phyloP scores from a whole-genome alignment of 1,140 invertebrate species.

The Neodiprion lecontei region DNA sequence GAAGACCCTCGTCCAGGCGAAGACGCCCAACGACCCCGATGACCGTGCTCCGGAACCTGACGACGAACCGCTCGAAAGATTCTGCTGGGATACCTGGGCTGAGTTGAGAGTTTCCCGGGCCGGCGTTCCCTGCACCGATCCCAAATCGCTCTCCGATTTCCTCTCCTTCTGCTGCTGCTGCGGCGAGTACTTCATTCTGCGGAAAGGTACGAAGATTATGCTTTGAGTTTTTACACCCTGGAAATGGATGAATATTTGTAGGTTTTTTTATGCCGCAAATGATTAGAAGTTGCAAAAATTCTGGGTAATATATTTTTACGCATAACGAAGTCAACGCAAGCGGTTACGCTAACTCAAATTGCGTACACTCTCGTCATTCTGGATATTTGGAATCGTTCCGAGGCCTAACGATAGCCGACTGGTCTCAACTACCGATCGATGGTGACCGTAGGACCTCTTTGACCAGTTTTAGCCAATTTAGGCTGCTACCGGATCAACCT shows the following conservation, averaged over 20 bases:
- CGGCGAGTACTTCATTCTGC: slow-evolving; percentile 58
- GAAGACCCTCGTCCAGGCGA: slow-evolving; percentile 60
- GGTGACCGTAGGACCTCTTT: neutral
- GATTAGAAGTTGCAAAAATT: too few species aligned
- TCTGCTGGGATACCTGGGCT: slow-evolving; percentile 25
- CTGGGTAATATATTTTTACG: too few species aligned
- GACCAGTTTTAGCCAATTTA: neutral
- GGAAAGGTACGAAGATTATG: slow-evolving; percentile 18
- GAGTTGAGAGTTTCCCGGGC: slow-evolving; percentile 23
- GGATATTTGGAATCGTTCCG: too few species aligned
- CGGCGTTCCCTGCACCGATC: slow-evolving; percentile 46
- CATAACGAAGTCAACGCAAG: too few species aligned
- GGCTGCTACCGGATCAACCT: neutral
- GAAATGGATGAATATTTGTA: neutral
- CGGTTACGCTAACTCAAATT: too few species aligned
- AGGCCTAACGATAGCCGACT: too few species aligned
- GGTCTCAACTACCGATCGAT: too few species aligned
- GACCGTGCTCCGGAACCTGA: slow-evolving; percentile 23
- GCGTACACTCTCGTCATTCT: too few species aligned
- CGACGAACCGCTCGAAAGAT: slow-evolving; percentile 27
- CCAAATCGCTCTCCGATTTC: slow-evolving; percentile 55
- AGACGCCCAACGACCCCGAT: slow-evolving; percentile 48
- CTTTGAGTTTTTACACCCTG: slow-evolving; percentile 21
- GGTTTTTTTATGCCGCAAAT: too few species aligned
- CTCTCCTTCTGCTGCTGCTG: slow-evolving; percentile 54